phyloP scores from a whole-genome alignment of 2,113 vertebrate genomes.

The Mionectes macconnelli region DNA sequence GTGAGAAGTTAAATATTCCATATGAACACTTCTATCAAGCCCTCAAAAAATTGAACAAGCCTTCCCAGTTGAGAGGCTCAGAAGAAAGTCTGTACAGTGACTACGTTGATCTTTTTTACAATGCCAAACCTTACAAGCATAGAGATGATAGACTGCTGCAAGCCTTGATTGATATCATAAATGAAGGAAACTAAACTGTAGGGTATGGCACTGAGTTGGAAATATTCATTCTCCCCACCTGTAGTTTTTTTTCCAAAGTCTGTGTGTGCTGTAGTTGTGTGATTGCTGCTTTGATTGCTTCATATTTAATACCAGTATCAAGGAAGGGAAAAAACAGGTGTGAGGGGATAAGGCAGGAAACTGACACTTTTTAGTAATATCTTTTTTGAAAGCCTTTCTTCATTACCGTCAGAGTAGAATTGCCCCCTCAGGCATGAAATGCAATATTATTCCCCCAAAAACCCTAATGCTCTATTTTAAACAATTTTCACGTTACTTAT shows the following conservation, averaged over 20 bases:
- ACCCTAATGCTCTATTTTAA: not conserved
- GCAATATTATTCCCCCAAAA: not conserved
- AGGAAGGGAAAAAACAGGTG: not conserved
- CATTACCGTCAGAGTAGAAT: constrained; percentile 9
- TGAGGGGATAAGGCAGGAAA: constrained; percentile 24
- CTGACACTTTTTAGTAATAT: not conserved
- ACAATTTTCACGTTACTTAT: not conserved
- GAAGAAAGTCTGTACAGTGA: constrained; percentile 87
- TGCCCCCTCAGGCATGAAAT: constrained; percentile 32
- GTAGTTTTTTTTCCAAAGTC: constrained; percentile 40
- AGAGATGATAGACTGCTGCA: constrained; percentile 92
- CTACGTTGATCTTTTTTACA: constrained; percentile 91
- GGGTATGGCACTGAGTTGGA: constrained; percentile 48
- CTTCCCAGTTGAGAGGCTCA: constrained; percentile 69
- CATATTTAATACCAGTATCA: constrained; percentile 27
- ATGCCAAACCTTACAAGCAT: constrained; percentile 88
- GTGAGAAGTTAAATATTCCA: constrained; percentile 74
- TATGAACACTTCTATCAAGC: constrained; percentile 86
- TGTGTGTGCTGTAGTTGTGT: constrained; percentile 39
- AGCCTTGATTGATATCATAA: constrained; percentile 87
- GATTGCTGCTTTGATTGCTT: constrained; percentile 64
- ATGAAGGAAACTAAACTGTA: constrained; percentile 73
- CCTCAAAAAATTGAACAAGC: constrained; percentile 86
- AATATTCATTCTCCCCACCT: constrained; percentile 55
- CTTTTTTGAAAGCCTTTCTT: constrained; percentile 41